Conservation (phyloP, 1,140 invertebrate genomes). For the Oncopodura yosiiana region DNA sequence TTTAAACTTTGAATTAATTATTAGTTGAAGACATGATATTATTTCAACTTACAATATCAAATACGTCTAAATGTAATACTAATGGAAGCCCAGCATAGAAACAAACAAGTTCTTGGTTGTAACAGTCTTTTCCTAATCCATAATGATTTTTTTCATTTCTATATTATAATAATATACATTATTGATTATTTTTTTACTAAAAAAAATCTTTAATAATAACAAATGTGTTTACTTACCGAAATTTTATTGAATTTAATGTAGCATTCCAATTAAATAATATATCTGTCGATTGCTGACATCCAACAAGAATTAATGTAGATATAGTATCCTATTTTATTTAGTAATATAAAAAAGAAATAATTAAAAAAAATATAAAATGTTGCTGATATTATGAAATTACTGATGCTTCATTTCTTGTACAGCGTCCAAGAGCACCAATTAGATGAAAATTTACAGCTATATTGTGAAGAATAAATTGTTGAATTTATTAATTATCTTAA, state of each 20-base stretch:
- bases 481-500: no score
- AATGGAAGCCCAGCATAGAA: constrained; percentile 5
- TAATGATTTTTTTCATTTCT: neutral
- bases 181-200: no score
- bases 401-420: no score
- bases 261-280: constrained; percentile 21
- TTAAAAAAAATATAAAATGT: no score
- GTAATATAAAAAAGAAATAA: no score
- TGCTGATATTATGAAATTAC: no score
- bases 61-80: constrained; percentile 15
- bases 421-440: constrained; percentile 19
- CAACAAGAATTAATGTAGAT: neutral
- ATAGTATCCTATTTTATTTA: constrained; percentile 3
- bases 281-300: constrained; percentile 1
- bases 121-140: constrained; percentile 6
- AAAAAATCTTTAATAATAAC: no score
- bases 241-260: constrained; percentile 14
- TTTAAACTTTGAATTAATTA: neutral
- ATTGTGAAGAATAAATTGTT: neutral
- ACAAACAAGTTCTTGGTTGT: constrained; percentile 8
- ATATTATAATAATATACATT: neutral
- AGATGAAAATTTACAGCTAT: constrained; percentile 20
- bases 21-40: neutral
- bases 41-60: constrained; percentile 3
- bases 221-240: no score